Evolutionary conservation across 2,113 vertebrate species (phyloP), one percentile per base, ranked within the genome.

Genomic region (Anguilla japonica): DNA sequence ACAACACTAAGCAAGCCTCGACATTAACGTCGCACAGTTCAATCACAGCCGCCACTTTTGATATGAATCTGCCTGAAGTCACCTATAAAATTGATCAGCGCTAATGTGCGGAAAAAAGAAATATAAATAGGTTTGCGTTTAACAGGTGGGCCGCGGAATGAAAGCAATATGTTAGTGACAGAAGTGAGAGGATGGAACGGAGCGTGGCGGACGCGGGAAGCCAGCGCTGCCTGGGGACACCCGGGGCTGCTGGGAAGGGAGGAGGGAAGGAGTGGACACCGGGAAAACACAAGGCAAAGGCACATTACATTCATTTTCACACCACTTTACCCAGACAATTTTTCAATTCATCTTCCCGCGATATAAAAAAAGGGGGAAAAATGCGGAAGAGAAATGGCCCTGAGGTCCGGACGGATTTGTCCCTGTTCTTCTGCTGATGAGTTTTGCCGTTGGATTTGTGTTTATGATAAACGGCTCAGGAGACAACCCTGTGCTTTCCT

Each of bases 241-340:
- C 0, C n/a, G 26, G 26, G 26, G 1, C 60, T 26, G n/a, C 5
- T 15, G 71, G 5, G n/a, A 1, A 13, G 26, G 26, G 13, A 8
- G 71, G 26, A 75, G 26, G 60, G 20, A 63, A 18, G 6, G 29
- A 15, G 46, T 43, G 22, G 79, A 82, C 84, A 50, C 79, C 87
- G 29, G 85, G 50, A 86, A 88, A 91, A 86, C 88, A 89, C 87
- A 90, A 90, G 89, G 83, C 84, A 90, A 41, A 41, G 41, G 79
- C 50, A 82, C 82, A 86, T 87, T 84, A 84, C 56, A 75, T 88
- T 83, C 39, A 87, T 88, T 88, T 88, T 46, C 79, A 81, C 20
- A 81, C 41, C 78, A 46, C 57, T 86, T 46, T 79, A 41, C 41
- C 5, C 43, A 46, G 83, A 85, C 83, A 53, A 71, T 56, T 87